Evolutionary conservation across 2,797 vertebrate species (phyloP).

Genomic region (Sternotherus odoratus): DNA sequence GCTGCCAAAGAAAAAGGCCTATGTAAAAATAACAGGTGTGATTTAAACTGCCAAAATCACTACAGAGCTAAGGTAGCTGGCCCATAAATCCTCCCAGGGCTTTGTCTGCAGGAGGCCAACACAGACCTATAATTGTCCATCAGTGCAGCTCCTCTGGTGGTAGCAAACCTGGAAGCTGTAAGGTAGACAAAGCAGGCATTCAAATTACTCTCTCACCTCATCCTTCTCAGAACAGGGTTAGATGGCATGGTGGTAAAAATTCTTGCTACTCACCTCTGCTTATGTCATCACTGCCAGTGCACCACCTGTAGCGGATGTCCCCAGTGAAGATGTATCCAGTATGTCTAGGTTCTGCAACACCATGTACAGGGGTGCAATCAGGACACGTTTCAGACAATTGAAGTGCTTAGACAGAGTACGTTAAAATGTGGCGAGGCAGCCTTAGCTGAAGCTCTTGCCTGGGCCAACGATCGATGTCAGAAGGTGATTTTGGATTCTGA

Average conservation of each 20-base stretch:
- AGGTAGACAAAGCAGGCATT: background rate
- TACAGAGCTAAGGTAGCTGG: background rate
- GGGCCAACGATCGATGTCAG: background rate
- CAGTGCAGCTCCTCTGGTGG: background rate
- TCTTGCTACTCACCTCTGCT: background rate
- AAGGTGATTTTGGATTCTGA: background rate
- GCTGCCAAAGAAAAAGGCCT: background rate
- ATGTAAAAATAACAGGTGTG: background rate
- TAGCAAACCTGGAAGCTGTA: accelerated
- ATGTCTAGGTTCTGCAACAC: background rate
- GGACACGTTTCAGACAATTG: background rate
- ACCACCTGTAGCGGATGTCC: background rate
- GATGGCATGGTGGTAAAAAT: background rate
- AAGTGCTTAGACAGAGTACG: background rate
- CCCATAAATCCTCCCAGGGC: background rate
- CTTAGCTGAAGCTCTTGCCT: background rate
- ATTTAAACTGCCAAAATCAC: slow-evolving; percentile 18
- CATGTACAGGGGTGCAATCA: accelerated
- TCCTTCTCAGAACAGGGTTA: background rate
- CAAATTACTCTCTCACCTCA: background rate
- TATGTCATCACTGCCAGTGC: background rate
- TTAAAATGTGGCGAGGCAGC: background rate
- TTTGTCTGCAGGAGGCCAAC: background rate
- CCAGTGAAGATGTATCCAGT: background rate
- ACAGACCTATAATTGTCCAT: background rate